Evolutionary conservation across 2,113 vertebrate species (phyloP).

Genomic region (Onychostoma macrolepis): DNA sequence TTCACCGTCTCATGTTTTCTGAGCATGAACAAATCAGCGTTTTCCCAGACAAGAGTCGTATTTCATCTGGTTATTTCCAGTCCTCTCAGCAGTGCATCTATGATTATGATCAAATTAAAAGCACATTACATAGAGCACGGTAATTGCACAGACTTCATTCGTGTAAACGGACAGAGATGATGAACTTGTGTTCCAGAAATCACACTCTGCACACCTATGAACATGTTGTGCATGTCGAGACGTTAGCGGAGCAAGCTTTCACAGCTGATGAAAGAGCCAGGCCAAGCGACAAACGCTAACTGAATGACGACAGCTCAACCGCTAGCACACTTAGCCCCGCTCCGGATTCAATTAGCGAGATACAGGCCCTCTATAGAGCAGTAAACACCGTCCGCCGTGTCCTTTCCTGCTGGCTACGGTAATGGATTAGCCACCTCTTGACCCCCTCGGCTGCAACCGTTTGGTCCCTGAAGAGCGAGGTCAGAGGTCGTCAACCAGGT

Average conservation of each 20-base stretch:
- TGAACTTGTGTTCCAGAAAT: neutral
- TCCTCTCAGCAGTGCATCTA: neutral
- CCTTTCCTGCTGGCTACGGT: constrained; percentile 58
- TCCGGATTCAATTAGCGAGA: constrained; percentile 7
- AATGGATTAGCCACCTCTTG: constrained; percentile 66
- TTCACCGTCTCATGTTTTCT: neutral
- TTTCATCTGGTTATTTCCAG: neutral
- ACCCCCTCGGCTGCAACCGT: constrained; percentile 12
- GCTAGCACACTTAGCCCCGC: neutral
- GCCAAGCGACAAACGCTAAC: neutral
- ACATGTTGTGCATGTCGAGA: neutral
- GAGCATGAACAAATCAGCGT: neutral
- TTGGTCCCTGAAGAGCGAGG: constrained; percentile 1
- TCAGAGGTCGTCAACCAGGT: neutral
- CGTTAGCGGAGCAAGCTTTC: neutral
- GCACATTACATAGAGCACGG: neutral
- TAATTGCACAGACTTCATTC: neutral
- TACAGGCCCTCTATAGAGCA: neutral
- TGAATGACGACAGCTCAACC: constrained; percentile 6
- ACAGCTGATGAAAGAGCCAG: neutral
- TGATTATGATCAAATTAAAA: constrained; percentile 4
- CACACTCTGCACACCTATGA: neutral
- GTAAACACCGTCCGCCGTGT: constrained; percentile 55
- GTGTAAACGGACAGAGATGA: neutral
- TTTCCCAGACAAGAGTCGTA: neutral